phyloP scores from a whole-genome alignment of 2,113 vertebrate species.

The Ibidorhyncha struthersii region DNA sequence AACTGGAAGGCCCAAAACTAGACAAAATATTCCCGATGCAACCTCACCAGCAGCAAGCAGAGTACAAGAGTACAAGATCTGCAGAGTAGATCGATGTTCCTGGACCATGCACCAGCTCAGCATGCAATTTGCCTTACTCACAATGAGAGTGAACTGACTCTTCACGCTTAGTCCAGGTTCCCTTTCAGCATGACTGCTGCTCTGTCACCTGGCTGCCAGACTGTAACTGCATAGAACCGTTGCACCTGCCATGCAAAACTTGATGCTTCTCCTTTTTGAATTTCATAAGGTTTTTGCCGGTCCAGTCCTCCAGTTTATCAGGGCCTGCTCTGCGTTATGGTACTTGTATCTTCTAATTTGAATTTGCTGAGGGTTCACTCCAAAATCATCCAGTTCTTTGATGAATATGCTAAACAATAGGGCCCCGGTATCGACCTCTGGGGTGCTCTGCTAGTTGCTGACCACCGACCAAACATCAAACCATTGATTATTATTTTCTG shows the following conservation, averaged over 20 bases:
- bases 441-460: background rate
- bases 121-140: accelerated
- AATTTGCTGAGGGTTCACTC: background rate
- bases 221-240: background rate
- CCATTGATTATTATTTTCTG: background rate
- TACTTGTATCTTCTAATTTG: background rate
- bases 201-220: background rate
- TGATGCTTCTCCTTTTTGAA: background rate
- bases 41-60: background rate
- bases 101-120: background rate
- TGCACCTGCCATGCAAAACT: background rate
- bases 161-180: background rate
- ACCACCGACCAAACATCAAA: background rate
- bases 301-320: background rate
- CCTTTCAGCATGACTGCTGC: background rate
- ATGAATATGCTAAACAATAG: background rate
- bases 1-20: background rate
- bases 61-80: background rate
- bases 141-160: accelerated
- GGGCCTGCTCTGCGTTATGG: background rate
- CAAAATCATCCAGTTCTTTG: background rate
- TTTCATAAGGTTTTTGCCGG: background rate
- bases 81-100: background rate
- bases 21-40: background rate
- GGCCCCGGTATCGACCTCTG: background rate